phyloP scores from a whole-genome alignment of 2,797 vertebrate species.

The Cirrhinus mrigala region DNA sequence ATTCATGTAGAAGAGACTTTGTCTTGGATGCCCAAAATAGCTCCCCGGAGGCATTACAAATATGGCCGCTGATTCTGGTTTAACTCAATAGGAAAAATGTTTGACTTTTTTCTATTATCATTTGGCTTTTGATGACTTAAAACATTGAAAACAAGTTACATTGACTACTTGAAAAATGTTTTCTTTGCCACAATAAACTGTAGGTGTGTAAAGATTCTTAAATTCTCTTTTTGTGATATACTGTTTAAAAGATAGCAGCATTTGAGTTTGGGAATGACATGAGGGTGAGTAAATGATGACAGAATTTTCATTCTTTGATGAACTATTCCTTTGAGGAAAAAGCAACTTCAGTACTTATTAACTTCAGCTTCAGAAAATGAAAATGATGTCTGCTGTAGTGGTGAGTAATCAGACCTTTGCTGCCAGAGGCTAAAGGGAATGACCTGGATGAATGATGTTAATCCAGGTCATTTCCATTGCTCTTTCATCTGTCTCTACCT shows the following conservation, averaged over 20 bases:
- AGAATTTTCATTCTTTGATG: neutral
- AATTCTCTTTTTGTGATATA: neutral
- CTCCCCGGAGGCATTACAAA: neutral
- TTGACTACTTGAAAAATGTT: neutral
- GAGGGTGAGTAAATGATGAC: neutral
- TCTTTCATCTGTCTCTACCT: constrained; percentile 35
- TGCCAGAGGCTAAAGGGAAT: constrained; percentile 49
- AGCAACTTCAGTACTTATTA: neutral
- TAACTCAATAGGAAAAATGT: neutral
- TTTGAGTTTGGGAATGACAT: neutral
- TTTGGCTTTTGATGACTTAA: neutral
- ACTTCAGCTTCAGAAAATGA: constrained; percentile 7
- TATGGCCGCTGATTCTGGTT: neutral
- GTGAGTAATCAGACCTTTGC: constrained; percentile 8
- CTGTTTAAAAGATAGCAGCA: neutral
- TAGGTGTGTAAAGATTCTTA: neutral
- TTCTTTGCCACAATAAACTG: neutral
- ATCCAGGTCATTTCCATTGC: constrained; percentile 25
- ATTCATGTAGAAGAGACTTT: neutral
- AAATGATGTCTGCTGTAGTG: neutral
- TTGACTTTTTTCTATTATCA: no score
- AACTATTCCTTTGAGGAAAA: neutral
- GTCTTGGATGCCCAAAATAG: neutral
- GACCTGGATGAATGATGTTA: constrained; percentile 44
- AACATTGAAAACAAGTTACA: neutral